phyloP scores from a whole-genome alignment of 2,113 vertebrate genomes.

The Mus musculus region DNA sequence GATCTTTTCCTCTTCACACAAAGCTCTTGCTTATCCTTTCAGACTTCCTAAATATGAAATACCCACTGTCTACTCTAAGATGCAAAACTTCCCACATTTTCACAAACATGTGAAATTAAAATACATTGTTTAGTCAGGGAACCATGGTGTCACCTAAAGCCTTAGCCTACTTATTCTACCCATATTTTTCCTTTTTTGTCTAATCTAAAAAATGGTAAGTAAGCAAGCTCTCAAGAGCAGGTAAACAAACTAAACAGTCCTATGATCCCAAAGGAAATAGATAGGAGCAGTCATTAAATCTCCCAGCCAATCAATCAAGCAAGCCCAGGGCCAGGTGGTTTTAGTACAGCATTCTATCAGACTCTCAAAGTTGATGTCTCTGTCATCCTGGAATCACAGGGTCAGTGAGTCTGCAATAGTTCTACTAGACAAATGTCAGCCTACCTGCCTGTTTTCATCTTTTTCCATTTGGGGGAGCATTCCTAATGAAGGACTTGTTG shows the following conservation, averaged over 20 bases:
- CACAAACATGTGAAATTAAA: not conserved
- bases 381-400: not conserved
- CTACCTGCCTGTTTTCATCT: not conserved
- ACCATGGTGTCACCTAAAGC: not conserved
- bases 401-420: not conserved
- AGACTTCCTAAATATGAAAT: not conserved
- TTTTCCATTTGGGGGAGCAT: not conserved
- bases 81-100: not conserved
- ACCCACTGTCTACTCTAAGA: not conserved
- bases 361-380: too few species aligned
- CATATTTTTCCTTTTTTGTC: not conserved
- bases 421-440: not conserved
- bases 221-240: not conserved
- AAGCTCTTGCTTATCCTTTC: not conserved
- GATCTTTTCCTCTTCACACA: not conserved
- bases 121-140: not conserved
- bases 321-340: too few species aligned
- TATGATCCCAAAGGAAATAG: too few species aligned
- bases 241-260: too few species aligned
- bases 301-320: too few species aligned
- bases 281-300: too few species aligned
- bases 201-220: not conserved
- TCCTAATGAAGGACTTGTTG: not conserved
- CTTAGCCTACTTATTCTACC: not conserved
- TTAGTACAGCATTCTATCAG: too few species aligned